Evolutionary conservation across 2,797 vertebrate species (phyloP).

Genomic region (Etheostoma nigrum): DNA sequence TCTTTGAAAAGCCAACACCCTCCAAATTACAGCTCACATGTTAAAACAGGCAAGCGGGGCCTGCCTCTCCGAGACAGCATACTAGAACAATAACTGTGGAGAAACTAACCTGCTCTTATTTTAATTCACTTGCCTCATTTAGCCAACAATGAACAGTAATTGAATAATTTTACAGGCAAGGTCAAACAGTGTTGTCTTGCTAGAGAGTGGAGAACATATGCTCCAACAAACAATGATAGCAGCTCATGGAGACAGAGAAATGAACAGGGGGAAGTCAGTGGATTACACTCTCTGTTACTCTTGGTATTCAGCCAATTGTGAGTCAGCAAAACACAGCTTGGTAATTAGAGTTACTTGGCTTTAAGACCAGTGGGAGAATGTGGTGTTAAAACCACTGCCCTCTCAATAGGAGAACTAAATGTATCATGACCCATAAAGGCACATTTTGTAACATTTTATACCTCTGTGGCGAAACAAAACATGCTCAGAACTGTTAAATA

Average conservation of each 20-base stretch:
- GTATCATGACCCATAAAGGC: conserved; percentile 28
- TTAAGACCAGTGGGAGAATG: conserved; percentile 40
- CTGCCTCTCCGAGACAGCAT: conserved; percentile 54
- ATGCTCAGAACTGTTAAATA: not conserved
- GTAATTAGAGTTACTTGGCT: conserved; percentile 56
- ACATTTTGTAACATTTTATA: conserved; percentile 29
- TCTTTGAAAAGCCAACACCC: conserved; percentile 70
- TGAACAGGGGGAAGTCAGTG: conserved; percentile 47
- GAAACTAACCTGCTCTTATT: conserved; percentile 51
- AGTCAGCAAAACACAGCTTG: conserved; percentile 66
- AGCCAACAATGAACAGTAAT: conserved; percentile 65
- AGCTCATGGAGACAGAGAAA: conserved; percentile 42
- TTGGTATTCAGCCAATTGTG: conserved; percentile 57
- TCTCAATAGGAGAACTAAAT: conserved; percentile 27
- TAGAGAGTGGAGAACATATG: conserved; percentile 42
- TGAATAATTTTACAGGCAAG: conserved; percentile 67
- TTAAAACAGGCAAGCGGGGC: conserved; percentile 66
- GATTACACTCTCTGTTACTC: conserved; percentile 53
- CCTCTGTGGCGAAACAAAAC: not conserved
- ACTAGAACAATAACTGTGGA: conserved; percentile 61
- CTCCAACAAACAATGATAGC: conserved; percentile 48
- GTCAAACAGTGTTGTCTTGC: conserved; percentile 56
- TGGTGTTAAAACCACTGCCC: conserved; percentile 51
- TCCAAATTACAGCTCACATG: conserved; percentile 69
- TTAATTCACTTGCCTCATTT: conserved; percentile 53